Evolutionary conservation across 2,113 vertebrate species (phyloP), one percentile per base, ranked within the genome.

Genomic region (Nansenia antarctica): DNA sequence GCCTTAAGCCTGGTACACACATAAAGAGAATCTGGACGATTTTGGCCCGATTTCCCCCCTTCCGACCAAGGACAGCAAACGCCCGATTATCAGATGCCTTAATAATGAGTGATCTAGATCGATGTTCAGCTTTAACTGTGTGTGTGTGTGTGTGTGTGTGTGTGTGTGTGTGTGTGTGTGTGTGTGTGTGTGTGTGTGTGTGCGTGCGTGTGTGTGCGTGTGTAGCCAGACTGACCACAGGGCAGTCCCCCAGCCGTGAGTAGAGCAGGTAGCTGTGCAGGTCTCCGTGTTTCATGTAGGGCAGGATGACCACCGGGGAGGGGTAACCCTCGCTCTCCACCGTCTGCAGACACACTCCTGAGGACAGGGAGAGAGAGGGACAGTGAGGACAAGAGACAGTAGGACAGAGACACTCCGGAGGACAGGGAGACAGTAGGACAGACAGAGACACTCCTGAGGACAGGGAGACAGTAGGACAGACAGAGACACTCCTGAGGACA

Each of bases 231-330:
- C 94, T 87, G 32, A 97, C 95, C 92, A 95, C 83, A 2, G 95
- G 95, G 68, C 88, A 91, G 79, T 96, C 95, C 30, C 95, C 94
- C 0, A 97, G 94, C 22, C 95, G 88, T 0, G 95, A 96, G 74
- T 96, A 96, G 0, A 97, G 93, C 73, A 96, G 93, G 82, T 95
- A 97, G 73, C 95, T 97, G 88, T 97, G 96, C n/a, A 97, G 90
- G 78, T 97, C 96, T 54, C 96, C 96, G 0, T 97, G 95, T 30
- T 96, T 96, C 95, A 96, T 96, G 78, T 95, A 96, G 1, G 95
- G 96, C 58, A 97, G 84, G 67, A 97, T 96, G 69, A 97, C 96
- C 67, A 97, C 95, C 1, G 96, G 96, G 11, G 94, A 95, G 0
- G 95, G 95, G 69, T 93, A 97, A 1, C 95, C 94, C 69, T 96